Percentiles rank a stretch among this genome's conserved stretches.
These are phyloP conservation scores for Megamerina dolium DNA, from an alignment of 2,888 invertebrate genomes.

Conservation along the genomic window DNA sequence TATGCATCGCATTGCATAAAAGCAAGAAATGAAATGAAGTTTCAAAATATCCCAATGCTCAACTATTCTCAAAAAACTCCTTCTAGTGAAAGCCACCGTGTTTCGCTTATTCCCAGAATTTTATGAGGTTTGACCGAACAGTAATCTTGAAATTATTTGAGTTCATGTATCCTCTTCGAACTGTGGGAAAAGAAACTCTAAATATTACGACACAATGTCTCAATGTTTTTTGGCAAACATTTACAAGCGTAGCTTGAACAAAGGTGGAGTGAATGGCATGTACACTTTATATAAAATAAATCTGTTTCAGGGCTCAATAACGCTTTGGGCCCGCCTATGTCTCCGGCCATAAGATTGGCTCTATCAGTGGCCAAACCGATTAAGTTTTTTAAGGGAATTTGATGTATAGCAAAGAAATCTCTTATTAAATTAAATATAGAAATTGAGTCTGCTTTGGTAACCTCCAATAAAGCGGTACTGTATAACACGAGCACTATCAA, in stretches of 20 bases:
- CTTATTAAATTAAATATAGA: constrained; percentile 7
- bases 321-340: constrained; percentile 7
- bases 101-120: too few species aligned
- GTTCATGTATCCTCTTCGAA: constrained; percentile 7
- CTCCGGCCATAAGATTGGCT: constrained; percentile 4
- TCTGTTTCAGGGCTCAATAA: neutral
- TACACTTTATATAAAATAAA: too few species aligned
- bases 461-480: neutral
- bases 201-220: constrained; percentile 1
- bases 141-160: constrained; percentile 1
- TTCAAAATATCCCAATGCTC: neutral
- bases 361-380: constrained; percentile 11
- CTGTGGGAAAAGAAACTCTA: constrained; percentile 2
- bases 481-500: neutral
- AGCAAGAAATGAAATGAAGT: neutral
- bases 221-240: neutral
- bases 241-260: neutral
- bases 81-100: neutral
- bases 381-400: constrained; percentile 4
- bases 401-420: neutral
- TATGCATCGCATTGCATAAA: too few species aligned
- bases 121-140: neutral
- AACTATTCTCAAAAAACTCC: neutral
- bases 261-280: too few species aligned
- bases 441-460: constrained; percentile 1